phyloP scores from a whole-genome alignment of 2,797 vertebrate species.

The Pseudochirops corinnae region DNA sequence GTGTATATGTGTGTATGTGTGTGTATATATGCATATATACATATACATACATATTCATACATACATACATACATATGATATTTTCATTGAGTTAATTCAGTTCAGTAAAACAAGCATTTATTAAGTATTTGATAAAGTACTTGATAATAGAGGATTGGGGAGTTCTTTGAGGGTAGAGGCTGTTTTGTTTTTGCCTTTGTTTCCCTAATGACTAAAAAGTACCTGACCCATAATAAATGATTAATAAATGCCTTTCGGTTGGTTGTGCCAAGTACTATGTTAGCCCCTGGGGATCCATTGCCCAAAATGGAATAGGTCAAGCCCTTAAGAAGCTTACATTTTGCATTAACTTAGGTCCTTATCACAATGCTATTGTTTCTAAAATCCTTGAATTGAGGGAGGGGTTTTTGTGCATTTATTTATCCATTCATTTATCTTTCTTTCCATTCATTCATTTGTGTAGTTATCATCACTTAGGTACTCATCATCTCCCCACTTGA shows the following conservation, averaged over 20 bases:
- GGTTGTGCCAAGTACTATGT: background rate
- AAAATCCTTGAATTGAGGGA: background rate
- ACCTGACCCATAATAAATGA: background rate
- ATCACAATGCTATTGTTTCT: background rate
- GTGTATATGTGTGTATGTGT: too few relatives aligned
- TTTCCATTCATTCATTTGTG: background rate
- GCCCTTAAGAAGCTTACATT: background rate
- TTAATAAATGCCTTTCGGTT: background rate
- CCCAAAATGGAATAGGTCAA: background rate
- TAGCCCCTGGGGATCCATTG: background rate
- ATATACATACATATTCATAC: background rate
- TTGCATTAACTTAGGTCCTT: background rate
- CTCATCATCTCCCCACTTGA: background rate
- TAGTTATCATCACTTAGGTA: background rate
- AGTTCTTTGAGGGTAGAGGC: background rate
- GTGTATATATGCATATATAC: background rate
- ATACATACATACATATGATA: background rate
- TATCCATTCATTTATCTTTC: background rate
- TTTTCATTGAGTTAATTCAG: constrained; percentile 41
- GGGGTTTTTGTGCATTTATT: background rate
- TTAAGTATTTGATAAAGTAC: constrained; percentile 10
- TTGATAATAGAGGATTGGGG: background rate
- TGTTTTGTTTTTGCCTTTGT: background rate
- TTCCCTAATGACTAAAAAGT: background rate
- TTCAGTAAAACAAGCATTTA: constrained; percentile 20